Evolutionary conservation across 2,797 vertebrate genomes (phyloP), one percentile per base, ranked within the genome.

Genomic region (Anabas testudineus): DNA sequence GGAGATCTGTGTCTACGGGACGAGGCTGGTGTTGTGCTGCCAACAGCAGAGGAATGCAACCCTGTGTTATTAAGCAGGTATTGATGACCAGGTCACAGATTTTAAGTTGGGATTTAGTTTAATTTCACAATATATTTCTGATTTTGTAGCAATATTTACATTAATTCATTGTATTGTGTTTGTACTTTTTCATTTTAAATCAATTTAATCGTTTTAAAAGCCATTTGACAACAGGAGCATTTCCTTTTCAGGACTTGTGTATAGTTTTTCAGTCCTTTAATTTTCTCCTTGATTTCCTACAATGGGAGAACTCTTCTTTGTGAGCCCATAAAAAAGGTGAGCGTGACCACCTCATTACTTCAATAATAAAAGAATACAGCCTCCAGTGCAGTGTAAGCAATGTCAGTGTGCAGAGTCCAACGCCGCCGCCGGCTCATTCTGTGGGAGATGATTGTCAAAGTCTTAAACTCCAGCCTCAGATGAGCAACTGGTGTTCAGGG

Each of bases 361-460:
- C 62, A 63, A 82, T 87, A 88, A 82, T 94, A 94, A 92, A 93
- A 86, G 16, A 81, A 85, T 82, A 89, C 65, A 61, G 69, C 69
- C 84, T 60, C 55, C 69, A 66, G 56, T 93, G 93, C 91, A 82
- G 79, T 73, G 90, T 93, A 91, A 94, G 91, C 91, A 90, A 4
- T 59, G 83, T 70, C 63, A 26, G 69, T 49, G 92, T 87, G 78
- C 94, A 94, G 92, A 94, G 94, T 94, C 92, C 94, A 94, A 37
- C 36, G n/a, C 63, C 76, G 64, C 53, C 21, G 47, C 62, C 16
- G 54, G 39, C 45, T 67, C 19, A 0, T 54, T 76, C 51, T 32
- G 59, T 55, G 52, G 67, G 82, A 82, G 71, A 85, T 85, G 86
- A 73, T 58, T 63, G 64, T 84, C 59, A 47, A 78, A 74, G 79